phyloP scores from a whole-genome alignment of 92 coral and sea anemone genomes.

The Phenganax stokvisi region DNA sequence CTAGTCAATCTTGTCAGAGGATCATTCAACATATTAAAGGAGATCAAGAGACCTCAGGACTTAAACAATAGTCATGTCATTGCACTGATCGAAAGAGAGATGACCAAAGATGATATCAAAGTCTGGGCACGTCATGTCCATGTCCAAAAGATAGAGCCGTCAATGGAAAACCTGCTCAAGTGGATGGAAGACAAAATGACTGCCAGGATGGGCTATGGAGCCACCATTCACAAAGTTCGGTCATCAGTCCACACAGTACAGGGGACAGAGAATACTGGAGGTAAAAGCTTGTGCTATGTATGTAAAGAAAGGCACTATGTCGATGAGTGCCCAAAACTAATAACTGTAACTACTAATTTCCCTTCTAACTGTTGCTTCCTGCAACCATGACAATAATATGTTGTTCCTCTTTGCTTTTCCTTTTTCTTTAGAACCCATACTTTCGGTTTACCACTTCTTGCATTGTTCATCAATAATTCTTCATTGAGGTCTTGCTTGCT shows the following conservation, averaged over 20 bases:
- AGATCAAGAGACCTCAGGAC: slow-evolving; percentile 46
- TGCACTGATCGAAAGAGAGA: slow-evolving; percentile 8
- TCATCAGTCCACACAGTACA: background rate
- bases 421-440: too few species aligned
- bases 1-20: too few species aligned
- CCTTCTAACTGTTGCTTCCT: too few species aligned
- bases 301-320: too few species aligned
- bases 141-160: slow-evolving; percentile 42
- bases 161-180: slow-evolving; percentile 42
- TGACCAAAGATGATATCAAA: slow-evolving; percentile 46
- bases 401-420: too few species aligned
- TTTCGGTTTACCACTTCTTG: too few species aligned
- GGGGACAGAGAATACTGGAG: background rate
- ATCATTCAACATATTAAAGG: slow-evolving; percentile 44
- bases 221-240: slow-evolving; percentile 42
- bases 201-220: slow-evolving; percentile 42
- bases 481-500: too few species aligned
- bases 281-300: background rate
- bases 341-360: too few species aligned
- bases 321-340: background rate
- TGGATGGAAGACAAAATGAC: slow-evolving; percentile 52
- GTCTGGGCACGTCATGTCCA: slow-evolving; percentile 47
- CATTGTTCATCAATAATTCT: too few species aligned
- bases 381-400: too few species aligned
- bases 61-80: slow-evolving; percentile 48